Evolutionary conservation across 2,113 vertebrate genomes (phyloP).

Genomic region (Corvus hawaiiensis): DNA sequence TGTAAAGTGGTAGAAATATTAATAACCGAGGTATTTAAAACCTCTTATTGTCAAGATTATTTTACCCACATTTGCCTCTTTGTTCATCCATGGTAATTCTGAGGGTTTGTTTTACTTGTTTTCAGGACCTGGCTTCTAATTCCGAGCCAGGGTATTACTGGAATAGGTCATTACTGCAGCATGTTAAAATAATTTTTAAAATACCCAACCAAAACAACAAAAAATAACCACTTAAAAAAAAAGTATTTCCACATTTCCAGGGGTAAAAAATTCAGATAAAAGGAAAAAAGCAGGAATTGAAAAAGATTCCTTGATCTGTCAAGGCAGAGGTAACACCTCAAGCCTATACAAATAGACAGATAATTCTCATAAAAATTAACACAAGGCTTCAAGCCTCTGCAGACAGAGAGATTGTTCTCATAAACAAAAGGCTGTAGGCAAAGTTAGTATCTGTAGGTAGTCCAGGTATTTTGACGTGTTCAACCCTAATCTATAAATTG

Average conservation of each 20-base stretch:
- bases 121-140: not conserved
- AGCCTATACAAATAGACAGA: not conserved
- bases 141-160: not conserved
- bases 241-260: not conserved
- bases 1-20: not conserved
- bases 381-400: constrained; percentile 24
- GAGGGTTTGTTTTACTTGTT: not conserved
- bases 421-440: constrained; percentile 5
- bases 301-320: not conserved
- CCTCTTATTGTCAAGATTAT: not conserved
- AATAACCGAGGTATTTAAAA: not conserved
- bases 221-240: not conserved
- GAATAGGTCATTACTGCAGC: not conserved
- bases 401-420: constrained; percentile 9
- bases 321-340: not conserved
- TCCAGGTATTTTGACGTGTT: constrained; percentile 13
- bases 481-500: constrained; percentile 36
- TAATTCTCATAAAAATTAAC: constrained; percentile 15
- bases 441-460: not conserved
- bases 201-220: not conserved
- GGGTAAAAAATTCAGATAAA: not conserved
- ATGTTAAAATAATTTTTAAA: not conserved
- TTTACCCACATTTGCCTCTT: not conserved
- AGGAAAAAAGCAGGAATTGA: not conserved
- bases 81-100: not conserved